A percentile compares a stretch with the other conserved stretches of the same genome.
phyloP scores from a whole-genome alignment of 2,797 vertebrate species.

The Brachyalestes nurse region DNA sequence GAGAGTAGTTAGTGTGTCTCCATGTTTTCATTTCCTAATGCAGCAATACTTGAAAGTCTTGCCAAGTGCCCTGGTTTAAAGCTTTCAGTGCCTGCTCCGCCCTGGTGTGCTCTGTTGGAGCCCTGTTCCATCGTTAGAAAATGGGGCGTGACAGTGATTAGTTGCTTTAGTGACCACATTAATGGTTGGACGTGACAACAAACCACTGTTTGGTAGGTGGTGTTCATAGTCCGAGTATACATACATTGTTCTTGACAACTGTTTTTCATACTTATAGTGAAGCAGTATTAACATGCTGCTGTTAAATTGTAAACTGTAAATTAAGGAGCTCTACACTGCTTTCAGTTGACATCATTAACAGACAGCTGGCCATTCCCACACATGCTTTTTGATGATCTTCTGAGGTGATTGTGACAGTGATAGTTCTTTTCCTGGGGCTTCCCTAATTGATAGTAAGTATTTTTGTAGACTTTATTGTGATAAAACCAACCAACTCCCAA shows the following conservation, averaged over 20 bases:
- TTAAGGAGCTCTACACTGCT: slow-evolving; percentile 18
- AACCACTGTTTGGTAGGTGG: not conserved
- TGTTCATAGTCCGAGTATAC: slow-evolving; percentile 26
- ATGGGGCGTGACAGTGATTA: slow-evolving; percentile 17
- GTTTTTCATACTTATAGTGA: slow-evolving; percentile 30
- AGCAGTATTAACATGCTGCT: slow-evolving; percentile 18
- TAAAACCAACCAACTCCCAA: slow-evolving; percentile 20
- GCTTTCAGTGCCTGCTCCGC: slow-evolving; percentile 28
- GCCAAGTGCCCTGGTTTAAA: slow-evolving; percentile 55
- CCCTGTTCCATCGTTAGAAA: slow-evolving; percentile 41
- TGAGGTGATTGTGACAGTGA: slow-evolving; percentile 22
- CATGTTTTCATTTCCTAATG: slow-evolving; percentile 37
- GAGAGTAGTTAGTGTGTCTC: slow-evolving; percentile 27
- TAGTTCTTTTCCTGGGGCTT: slow-evolving; percentile 8
- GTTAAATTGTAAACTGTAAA: not conserved
- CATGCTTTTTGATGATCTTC: not conserved
- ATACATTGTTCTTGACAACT: slow-evolving; percentile 10
- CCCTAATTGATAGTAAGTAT: slow-evolving; percentile 27
- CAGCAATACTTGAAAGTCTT: slow-evolving; percentile 41
- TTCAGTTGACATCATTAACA: not conserved
- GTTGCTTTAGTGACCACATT: slow-evolving; percentile 12
- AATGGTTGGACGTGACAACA: slow-evolving; percentile 6
- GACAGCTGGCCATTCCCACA: slow-evolving; percentile 4
- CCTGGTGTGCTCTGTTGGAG: slow-evolving; percentile 36
- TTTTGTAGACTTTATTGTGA: no score